These are phyloP conservation scores for Clarias batrachus DNA, from an alignment of 2,113 vertebrate species.

Conservation along the genomic window DNA sequence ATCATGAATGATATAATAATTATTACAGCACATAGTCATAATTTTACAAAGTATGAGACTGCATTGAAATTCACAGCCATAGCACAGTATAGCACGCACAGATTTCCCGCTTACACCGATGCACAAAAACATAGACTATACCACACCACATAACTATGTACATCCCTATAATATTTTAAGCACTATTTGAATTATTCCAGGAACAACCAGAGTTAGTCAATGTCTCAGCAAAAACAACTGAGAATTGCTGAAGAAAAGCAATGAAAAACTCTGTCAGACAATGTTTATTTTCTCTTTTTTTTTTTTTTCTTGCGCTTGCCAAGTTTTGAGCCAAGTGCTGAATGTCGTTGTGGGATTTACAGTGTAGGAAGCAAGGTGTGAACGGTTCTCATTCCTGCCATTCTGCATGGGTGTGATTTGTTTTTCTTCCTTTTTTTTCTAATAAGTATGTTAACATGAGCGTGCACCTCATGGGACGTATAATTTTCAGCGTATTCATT, in stretches of 20 bases:
- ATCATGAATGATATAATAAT: slow-evolving; percentile 9
- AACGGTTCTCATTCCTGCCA: slow-evolving; percentile 47
- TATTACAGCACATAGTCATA: neutral
- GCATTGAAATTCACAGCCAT: slow-evolving; percentile 31
- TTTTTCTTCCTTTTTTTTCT: slow-evolving; percentile 41
- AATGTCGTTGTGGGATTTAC: slow-evolving; percentile 54
- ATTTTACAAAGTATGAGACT: slow-evolving; percentile 16
- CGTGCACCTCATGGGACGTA: slow-evolving; percentile 9
- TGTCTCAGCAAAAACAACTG: slow-evolving; percentile 40
- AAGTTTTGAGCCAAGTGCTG: slow-evolving; percentile 2
- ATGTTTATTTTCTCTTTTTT: slow-evolving; percentile 67
- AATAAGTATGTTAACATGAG: slow-evolving; percentile 33
- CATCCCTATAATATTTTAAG: slow-evolving; percentile 59
- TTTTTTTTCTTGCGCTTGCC: slow-evolving; percentile 19
- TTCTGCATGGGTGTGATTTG: slow-evolving; percentile 40
- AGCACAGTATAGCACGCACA: slow-evolving; percentile 10
- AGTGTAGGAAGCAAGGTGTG: slow-evolving; percentile 49
- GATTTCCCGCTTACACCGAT: neutral
- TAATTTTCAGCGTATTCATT: slow-evolving; percentile 18
- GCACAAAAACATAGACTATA: slow-evolving; percentile 11
- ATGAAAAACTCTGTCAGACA: slow-evolving; percentile 59
- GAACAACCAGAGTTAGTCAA: slow-evolving; percentile 66
- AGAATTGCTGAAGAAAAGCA: slow-evolving; percentile 49
- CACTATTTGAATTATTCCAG: slow-evolving; percentile 65
- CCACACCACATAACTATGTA: slow-evolving; percentile 23